phyloP scores from a whole-genome alignment of 2,888 invertebrate species.

The Halictus ligatus region DNA sequence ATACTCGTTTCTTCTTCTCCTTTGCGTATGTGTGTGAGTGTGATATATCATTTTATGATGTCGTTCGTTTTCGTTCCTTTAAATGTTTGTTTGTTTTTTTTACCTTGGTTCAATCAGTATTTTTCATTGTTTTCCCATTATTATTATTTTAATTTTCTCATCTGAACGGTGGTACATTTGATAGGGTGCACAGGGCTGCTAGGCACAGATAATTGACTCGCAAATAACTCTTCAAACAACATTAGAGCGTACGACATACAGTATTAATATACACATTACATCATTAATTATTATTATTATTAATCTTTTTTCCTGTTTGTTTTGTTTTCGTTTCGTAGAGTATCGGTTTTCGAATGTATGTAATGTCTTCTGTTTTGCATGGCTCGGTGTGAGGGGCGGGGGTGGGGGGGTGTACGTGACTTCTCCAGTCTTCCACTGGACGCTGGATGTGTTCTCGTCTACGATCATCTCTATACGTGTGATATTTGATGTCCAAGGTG shows the following conservation, averaged over 20 bases:
- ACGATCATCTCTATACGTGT: constrained; percentile 67
- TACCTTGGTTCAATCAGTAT: constrained; percentile 63
- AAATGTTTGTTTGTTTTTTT: constrained; percentile 17
- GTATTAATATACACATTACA: constrained; percentile 82
- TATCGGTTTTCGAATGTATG: constrained; percentile 49
- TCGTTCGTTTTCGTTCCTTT: constrained; percentile 42
- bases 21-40: constrained; percentile 41
- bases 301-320: constrained; percentile 59
- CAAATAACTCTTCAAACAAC: constrained; percentile 86
- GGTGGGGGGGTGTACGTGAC: constrained; percentile 12
- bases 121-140: constrained; percentile 64
- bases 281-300: constrained; percentile 65
- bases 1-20: constrained; percentile 44
- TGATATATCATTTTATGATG: constrained; percentile 5
- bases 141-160: constrained; percentile 70
- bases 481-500: constrained; percentile 73
- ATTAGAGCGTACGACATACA: constrained; percentile 85
- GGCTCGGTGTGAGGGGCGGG: constrained; percentile 23
- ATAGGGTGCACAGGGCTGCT: constrained; percentile 85
- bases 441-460: constrained; percentile 38
- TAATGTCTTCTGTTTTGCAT: constrained; percentile 58
- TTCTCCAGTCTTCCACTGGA: constrained; percentile 36
- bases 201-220: constrained; percentile 88
- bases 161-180: constrained; percentile 84
- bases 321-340: constrained; percentile 67